These are phyloP conservation scores for Rhorus exstirpatorius DNA, from an alignment of 2,888 invertebrate genomes.

Conservation along the genomic window DNA sequence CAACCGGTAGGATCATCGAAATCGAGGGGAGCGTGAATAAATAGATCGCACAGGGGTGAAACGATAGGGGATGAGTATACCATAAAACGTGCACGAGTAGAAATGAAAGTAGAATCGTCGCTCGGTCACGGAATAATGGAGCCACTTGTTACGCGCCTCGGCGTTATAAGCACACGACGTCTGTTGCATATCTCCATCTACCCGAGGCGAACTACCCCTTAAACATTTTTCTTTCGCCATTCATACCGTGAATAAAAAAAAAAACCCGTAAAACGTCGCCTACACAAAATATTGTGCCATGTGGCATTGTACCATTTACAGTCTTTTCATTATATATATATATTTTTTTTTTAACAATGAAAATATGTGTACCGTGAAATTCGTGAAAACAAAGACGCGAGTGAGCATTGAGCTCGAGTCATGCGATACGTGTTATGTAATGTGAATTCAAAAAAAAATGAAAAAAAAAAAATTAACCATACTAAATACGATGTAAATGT, in stretches of 20 bases:
- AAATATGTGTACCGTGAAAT: too few relatives aligned
- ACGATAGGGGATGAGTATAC: slow-evolving; percentile 9
- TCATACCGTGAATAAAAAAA: neutral
- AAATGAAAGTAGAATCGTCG: slow-evolving; percentile 55
- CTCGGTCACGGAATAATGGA: slow-evolving; percentile 71
- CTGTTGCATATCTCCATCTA: slow-evolving; percentile 54
- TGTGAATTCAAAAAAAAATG: too few relatives aligned
- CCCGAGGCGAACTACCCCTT: slow-evolving; percentile 3
- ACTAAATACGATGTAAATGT: too few relatives aligned
- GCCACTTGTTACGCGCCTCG: slow-evolving; percentile 81
- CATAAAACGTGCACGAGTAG: slow-evolving; percentile 52
- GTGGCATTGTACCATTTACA: neutral
- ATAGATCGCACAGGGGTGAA: slow-evolving; percentile 18
- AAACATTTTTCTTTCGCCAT: slow-evolving; percentile 17
- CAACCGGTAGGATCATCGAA: neutral
- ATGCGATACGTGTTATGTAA: too few relatives aligned
- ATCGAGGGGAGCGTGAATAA: neutral
- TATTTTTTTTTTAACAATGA: neutral
- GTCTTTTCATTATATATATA: neutral
- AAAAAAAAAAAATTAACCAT: too few relatives aligned
- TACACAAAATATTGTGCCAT: neutral
- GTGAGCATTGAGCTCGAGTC: too few relatives aligned
- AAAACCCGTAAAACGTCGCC: neutral
- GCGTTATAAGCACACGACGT: slow-evolving; percentile 55
- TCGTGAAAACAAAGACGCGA: too few relatives aligned